Conservation (phyloP, 2,113 vertebrate species). For the Cariama cristata region DNA sequence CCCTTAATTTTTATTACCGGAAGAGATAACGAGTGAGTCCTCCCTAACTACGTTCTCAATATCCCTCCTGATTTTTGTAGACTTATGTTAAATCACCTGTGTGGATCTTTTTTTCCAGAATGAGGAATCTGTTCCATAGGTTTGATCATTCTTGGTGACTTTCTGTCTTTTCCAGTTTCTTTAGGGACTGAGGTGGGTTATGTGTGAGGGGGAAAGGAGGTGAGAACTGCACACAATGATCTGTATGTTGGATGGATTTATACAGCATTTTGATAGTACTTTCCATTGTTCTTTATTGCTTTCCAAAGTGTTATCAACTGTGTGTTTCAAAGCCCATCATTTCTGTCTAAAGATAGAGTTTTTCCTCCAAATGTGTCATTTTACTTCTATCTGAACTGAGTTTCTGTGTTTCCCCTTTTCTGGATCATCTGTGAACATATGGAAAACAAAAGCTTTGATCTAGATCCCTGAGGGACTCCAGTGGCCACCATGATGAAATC, state of each 20-base stretch:
- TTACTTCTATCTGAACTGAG: neutral
- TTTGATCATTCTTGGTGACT: neutral
- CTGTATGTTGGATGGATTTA: neutral
- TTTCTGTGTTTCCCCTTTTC: neutral
- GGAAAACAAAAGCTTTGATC: neutral
- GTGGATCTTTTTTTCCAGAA: neutral
- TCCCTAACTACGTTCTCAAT: neutral
- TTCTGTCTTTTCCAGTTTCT: neutral
- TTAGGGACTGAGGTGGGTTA: neutral
- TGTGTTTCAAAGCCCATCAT: neutral
- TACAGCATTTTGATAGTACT: neutral
- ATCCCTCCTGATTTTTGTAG: neutral
- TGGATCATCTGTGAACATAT: neutral
- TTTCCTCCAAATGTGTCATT: neutral
- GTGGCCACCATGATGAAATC: neutral
- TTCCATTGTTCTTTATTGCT: neutral
- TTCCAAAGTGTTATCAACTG: neutral
- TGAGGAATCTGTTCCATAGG: neutral
- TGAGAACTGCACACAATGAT: fast-evolving
- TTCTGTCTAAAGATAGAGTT: neutral
- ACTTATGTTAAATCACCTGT: neutral
- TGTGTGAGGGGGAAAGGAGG: neutral
- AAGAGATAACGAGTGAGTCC: neutral
- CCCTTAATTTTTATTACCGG: neutral
- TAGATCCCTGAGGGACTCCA: neutral